A percentile compares a stretch with the other conserved stretches of the same genome.
phyloP scores from a whole-genome alignment of 2,888 invertebrate genomes.

The Ariolimax columbianus region DNA sequence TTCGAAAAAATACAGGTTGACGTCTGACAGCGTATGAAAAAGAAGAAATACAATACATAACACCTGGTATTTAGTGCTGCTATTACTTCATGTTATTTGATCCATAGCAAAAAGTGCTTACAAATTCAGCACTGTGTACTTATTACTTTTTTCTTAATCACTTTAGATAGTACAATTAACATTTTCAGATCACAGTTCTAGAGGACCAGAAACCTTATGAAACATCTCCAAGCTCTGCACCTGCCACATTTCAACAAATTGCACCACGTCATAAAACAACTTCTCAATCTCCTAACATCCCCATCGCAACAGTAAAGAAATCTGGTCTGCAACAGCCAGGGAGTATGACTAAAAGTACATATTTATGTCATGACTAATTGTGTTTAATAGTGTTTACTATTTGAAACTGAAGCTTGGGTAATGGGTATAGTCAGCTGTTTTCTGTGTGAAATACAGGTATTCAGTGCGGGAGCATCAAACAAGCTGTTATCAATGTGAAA shows the following conservation, averaged over 20 bases:
- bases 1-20: no score
- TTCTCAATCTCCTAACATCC: slow-evolving; percentile 27
- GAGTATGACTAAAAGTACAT: slow-evolving; percentile 68
- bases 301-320: slow-evolving; percentile 56
- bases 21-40: no score
- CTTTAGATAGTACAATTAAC: neutral
- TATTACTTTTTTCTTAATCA: neutral
- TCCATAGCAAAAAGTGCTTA: neutral
- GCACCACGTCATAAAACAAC: neutral
- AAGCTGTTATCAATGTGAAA: no score
- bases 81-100: neutral
- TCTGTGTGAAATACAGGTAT: no score
- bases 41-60: no score
- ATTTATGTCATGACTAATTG: neutral
- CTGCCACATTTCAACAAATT: slow-evolving; percentile 45
- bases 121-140: no score
- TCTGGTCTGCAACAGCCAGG: slow-evolving; percentile 71
- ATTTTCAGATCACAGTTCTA: slow-evolving; percentile 61
- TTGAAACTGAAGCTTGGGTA: neutral
- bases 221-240: slow-evolving; percentile 44
- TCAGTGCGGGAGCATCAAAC: no score
- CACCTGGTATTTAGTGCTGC: no score
- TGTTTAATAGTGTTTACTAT: neutral
- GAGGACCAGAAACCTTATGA: slow-evolving; percentile 58
- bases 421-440: no score